phyloP scores from a whole-genome alignment of 2,113 vertebrate genomes.

The Pleuronectes platessa region DNA sequence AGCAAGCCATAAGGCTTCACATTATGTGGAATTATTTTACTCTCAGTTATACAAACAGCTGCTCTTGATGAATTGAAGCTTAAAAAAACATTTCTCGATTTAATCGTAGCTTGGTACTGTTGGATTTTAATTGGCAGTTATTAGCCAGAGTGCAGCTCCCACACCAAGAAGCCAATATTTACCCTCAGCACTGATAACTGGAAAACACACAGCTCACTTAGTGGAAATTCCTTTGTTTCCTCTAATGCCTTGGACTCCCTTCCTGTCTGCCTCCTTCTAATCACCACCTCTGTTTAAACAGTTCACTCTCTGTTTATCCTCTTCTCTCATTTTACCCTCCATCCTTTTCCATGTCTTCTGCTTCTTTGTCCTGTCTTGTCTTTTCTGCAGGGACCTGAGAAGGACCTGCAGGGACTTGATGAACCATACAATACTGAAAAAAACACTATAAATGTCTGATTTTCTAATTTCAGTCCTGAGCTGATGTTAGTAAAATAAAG shows the following conservation, averaged over 20 bases:
- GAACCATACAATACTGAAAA: too few relatives aligned
- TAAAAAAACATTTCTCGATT: slow-evolving; percentile 1
- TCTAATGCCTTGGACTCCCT: slow-evolving; percentile 24
- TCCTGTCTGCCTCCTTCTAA: slow-evolving; percentile 35
- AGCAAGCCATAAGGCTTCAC: background rate
- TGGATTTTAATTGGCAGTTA: slow-evolving; percentile 43
- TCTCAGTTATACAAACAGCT: background rate
- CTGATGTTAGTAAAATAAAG: background rate
- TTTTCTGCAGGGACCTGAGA: background rate
- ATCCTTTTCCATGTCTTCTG: background rate
- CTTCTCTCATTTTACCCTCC: background rate
- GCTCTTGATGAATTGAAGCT: background rate
- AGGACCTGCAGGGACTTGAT: too few relatives aligned
- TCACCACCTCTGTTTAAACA: slow-evolving; percentile 24
- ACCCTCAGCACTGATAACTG: slow-evolving; percentile 39
- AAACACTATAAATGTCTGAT: background rate
- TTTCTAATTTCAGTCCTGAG: background rate
- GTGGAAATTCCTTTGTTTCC: slow-evolving; percentile 36
- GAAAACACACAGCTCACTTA: slow-evolving; percentile 42
- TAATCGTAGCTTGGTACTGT: background rate
- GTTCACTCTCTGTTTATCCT: background rate
- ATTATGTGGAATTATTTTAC: background rate
- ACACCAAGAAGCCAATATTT: slow-evolving; percentile 43
- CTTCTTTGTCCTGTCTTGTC: background rate
- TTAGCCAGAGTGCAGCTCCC: slow-evolving; percentile 38